phyloP scores from a whole-genome alignment of 2,888 invertebrate species.

The Caenorhabditis macrosperma region DNA sequence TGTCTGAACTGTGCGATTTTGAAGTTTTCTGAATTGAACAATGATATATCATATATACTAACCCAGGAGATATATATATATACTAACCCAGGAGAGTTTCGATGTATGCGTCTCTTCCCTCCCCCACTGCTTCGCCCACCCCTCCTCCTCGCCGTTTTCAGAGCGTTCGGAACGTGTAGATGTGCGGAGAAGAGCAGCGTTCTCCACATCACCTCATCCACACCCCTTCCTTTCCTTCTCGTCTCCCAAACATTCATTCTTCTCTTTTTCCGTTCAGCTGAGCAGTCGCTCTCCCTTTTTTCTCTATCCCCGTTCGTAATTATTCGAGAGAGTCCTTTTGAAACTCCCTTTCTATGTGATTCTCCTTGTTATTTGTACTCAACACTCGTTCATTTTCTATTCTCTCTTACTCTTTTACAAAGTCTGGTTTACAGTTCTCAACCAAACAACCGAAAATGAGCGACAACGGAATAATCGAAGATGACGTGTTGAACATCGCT shows the following conservation, averaged over 20 bases:
- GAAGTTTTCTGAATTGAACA: too few species aligned
- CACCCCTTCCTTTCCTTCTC: not conserved
- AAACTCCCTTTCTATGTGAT: not conserved
- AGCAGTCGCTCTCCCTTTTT: not conserved
- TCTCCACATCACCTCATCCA: not conserved
- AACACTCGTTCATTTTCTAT: too few species aligned
- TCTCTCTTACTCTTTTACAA: too few species aligned
- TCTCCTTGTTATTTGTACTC: not conserved
- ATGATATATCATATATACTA: too few species aligned
- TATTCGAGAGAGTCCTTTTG: not conserved
- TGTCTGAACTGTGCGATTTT: too few species aligned
- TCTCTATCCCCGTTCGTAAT: not conserved
- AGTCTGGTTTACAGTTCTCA: too few species aligned
- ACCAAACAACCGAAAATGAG: too few species aligned
- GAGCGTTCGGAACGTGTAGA: not conserved
- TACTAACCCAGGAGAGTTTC: too few species aligned
- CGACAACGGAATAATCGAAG: slow-evolving; percentile 56
- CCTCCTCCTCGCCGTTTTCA: slow-evolving; percentile 14
- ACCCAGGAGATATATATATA: too few species aligned
- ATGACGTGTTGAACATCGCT: slow-evolving; percentile 62
- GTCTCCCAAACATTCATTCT: not conserved
- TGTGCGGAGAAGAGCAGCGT: not conserved
- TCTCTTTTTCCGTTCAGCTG: not conserved
- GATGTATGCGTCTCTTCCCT: slow-evolving; percentile 33
- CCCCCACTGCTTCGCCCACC: slow-evolving; percentile 4